Conservation (phyloP, 2,888 invertebrate genomes). For the Strigamia maritima region DNA sequence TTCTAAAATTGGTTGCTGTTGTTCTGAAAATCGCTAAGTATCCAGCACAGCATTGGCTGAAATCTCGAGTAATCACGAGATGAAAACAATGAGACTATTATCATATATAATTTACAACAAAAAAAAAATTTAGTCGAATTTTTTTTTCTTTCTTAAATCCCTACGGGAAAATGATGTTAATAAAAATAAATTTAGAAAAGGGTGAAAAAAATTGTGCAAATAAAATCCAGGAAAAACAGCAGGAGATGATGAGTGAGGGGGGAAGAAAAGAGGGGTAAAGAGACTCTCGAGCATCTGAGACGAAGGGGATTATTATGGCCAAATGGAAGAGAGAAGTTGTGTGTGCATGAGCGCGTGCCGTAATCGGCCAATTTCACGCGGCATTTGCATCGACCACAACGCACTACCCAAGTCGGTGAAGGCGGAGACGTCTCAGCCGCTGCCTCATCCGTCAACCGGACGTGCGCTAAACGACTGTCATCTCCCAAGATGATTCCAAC, state of each 20-base stretch:
- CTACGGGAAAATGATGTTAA: neutral
- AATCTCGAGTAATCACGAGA: neutral
- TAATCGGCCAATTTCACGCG: conserved; percentile 29
- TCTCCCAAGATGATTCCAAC: conserved; percentile 25
- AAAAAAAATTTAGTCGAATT: neutral
- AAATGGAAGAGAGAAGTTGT: conserved; percentile 29
- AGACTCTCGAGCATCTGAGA: neutral
- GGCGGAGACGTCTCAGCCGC: neutral
- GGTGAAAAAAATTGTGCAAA: neutral
- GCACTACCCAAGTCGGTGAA: conserved; percentile 9
- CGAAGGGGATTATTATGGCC: conserved; percentile 23
- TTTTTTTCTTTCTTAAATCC: neutral
- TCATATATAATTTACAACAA: neutral
- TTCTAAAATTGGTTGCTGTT: neutral
- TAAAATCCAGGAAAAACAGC: neutral
- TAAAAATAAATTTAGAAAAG: neutral
- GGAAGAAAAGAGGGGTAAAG: neutral
- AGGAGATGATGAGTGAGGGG: neutral
- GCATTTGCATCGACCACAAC: conserved; percentile 27
- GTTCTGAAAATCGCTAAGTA: neutral
- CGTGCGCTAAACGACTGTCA: conserved; percentile 29
- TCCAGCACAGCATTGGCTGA: neutral
- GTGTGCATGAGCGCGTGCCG: conserved; percentile 27
- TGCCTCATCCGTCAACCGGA: conserved; percentile 27
- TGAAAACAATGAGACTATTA: neutral